phyloP scores from a whole-genome alignment of 1,140 invertebrate species.

The Drosophila busckii region DNA sequence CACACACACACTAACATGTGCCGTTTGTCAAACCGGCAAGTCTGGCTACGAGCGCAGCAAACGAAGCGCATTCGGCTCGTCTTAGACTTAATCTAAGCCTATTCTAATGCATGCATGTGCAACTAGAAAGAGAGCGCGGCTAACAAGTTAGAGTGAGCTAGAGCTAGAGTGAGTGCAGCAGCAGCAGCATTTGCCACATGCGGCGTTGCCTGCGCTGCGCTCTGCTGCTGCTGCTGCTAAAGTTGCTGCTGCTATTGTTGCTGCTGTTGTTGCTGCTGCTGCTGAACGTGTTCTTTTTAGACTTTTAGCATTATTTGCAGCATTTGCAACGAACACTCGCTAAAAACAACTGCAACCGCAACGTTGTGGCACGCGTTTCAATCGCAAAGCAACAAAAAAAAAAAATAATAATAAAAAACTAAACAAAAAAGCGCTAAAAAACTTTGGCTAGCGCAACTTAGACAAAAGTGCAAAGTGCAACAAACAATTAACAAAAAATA shows the following conservation, averaged over 20 bases:
- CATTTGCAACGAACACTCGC: conserved; percentile 79
- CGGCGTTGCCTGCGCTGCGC: conserved; percentile 27
- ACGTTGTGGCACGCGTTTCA: conserved; percentile 78
- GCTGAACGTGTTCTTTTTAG: conserved; percentile 76
- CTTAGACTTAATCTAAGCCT: conserved; percentile 64
- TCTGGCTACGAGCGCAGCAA: conserved; percentile 28
- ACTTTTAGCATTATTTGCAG: conserved; percentile 78
- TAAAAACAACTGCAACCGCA: conserved; percentile 79
- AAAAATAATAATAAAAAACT: conserved; percentile 23
- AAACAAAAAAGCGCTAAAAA: conserved; percentile 7
- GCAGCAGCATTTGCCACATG: conserved; percentile 70
- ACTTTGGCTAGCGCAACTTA: too few species aligned
- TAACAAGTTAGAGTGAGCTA: not conserved
- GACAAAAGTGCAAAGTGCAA: too few species aligned
- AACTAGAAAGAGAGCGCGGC: conserved; percentile 1
- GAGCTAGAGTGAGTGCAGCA: conserved; percentile 26
- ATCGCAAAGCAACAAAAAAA: conserved; percentile 51
- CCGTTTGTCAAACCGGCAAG: conserved; percentile 57
- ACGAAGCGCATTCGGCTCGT: conserved; percentile 51
- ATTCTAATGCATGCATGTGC: conserved; percentile 60
- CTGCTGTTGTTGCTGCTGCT: conserved; percentile 44
- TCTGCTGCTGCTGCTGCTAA: conserved; percentile 15
- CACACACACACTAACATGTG: conserved; percentile 19
- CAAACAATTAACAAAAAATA: conserved; percentile 7
- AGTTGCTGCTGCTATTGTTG: conserved; percentile 28